Base-by-base conservation (phyloP, 1,140 invertebrate genomes). In the Drosophila kikkawai region DNA sequence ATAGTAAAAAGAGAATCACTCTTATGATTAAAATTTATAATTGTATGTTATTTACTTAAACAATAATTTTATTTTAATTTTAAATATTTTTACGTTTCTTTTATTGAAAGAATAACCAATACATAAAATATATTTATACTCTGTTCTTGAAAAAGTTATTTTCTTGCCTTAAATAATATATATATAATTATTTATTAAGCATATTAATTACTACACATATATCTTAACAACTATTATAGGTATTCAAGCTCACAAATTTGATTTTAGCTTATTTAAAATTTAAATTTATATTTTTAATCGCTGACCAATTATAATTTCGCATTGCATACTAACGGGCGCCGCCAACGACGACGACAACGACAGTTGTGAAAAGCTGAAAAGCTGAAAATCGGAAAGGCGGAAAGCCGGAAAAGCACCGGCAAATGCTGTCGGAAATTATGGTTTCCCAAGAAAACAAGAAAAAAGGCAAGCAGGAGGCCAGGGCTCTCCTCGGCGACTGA, bases 361-460 rank as follows among this genome's bases (percentile, higher is more conserved):
- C 37, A 56, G 53, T 56, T 56, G 53, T 56, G 53, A 56, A 56
- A 56, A 39, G 53, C 51, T 55, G 34, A 55, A 57, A 57, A 55
- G 29, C 51, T 56, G 17, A 37, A 56, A 56, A 56, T 22, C 32
- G 34, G 34, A 56, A 63, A 63, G 51, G 51, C 36, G 37, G 34
- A 57, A 58, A 57, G 53, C 53, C 12, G 34, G 41, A 45, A 67
- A 67, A 63, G 64, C 64, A 67, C 22, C 36, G 63, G 48, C 66
- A 68, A 69, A 68, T 65, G 70, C 70, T 75, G 63, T 83, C 50
- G 67, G 74, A 87, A 87, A 87, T 90, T 87, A 87, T 87, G 84
- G 84, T 87, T 87, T 87, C 84, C 56, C 84, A 69, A 88, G 86
- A 47, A 47, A 77, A 32, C 71, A 22, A 55, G 36, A 55, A 55